Conservation (phyloP, 2,888 invertebrate genomes). For the Drosophila kanekoi region DNA sequence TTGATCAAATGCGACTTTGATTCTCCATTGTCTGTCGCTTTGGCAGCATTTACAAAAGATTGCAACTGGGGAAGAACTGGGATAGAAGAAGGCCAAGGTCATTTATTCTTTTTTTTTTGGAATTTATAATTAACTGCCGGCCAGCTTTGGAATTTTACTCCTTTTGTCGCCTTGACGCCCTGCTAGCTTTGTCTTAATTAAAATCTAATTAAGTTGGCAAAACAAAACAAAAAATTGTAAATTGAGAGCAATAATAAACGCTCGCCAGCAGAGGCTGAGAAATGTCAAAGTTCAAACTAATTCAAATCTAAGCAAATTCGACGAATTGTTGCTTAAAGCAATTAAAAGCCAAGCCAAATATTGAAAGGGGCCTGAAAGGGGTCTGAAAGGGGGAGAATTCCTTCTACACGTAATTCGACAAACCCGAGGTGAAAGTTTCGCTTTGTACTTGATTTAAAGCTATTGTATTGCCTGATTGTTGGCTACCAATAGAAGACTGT, state of each 20-base stretch:
- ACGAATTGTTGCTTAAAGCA: conserved; percentile 46
- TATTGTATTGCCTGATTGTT: conserved; percentile 33
- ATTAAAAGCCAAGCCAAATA: conserved; percentile 65
- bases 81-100: not conserved
- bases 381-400: not conserved
- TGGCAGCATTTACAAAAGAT: not conserved
- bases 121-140: conserved; percentile 36
- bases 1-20: conserved; percentile 29
- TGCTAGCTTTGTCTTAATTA: conserved; percentile 26
- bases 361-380: conserved; percentile 36
- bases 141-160: conserved; percentile 6
- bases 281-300: conserved; percentile 43
- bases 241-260: conserved; percentile 20
- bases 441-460: conserved; percentile 31
- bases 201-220: conserved; percentile 60
- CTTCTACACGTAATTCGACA: no score
- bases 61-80: not conserved
- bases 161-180: conserved; percentile 17
- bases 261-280: conserved; percentile 14
- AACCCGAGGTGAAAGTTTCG: not conserved
- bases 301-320: conserved; percentile 23
- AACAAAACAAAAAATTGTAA: conserved; percentile 15
- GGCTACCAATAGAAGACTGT: conserved; percentile 22
- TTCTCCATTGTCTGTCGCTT: conserved; percentile 13
- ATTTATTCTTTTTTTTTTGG: no score